phyloP scores from a whole-genome alignment of 1,140 invertebrate genomes.

The Drosophila pseudoobscura region DNA sequence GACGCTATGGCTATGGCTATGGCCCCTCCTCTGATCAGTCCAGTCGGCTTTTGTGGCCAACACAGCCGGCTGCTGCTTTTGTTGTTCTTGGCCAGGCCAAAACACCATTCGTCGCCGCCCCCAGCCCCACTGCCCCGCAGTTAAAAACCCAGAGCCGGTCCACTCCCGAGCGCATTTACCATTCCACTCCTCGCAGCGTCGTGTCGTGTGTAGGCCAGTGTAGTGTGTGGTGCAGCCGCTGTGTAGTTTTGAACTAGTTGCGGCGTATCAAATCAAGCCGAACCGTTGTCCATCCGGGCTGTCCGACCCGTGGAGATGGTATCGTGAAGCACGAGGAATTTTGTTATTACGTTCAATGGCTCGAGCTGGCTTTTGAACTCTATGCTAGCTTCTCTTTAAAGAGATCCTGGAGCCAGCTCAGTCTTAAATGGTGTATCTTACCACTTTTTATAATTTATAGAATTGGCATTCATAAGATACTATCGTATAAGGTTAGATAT shows the following conservation, averaged over 20 bases:
- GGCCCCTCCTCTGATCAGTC: constrained; percentile 29
- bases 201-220: constrained; percentile 13
- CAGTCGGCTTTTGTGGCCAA: constrained; percentile 43
- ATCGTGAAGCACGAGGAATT: not conserved
- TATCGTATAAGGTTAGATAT: too few species aligned
- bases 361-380: too few species aligned
- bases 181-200: not conserved
- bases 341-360: too few species aligned
- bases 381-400: too few species aligned
- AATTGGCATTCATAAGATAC: too few species aligned
- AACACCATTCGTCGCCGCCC: constrained; percentile 14
- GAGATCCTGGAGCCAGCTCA: too few species aligned
- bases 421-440: too few species aligned
- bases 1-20: constrained; percentile 47
- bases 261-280: constrained; percentile 46
- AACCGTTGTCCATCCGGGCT: constrained; percentile 20
- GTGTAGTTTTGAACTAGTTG: constrained; percentile 60
- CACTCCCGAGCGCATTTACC: constrained; percentile 25
- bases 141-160: constrained; percentile 37
- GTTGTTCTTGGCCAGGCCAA: constrained; percentile 43
- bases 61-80: constrained; percentile 18
- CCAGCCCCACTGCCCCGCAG: constrained; percentile 1
- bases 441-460: too few species aligned
- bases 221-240: constrained; percentile 40
- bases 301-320: constrained; percentile 1